These are phyloP conservation scores for Corythornis leucogaster DNA, from an alignment of 2,797 vertebrate genomes.

Conservation along the genomic window DNA sequence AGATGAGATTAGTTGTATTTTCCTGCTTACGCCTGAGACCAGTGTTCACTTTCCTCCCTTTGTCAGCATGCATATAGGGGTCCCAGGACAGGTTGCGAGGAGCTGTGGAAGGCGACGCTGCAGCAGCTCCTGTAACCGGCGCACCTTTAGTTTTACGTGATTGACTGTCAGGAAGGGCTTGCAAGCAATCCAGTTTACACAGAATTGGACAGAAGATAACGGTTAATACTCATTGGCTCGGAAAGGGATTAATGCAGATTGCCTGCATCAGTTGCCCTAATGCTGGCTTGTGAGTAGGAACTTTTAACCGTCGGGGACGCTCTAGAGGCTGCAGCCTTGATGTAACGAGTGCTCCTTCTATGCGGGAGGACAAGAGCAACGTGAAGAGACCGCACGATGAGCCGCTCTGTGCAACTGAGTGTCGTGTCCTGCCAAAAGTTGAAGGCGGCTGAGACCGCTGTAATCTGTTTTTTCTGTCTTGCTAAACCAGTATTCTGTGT, in stretches of 20 bases:
- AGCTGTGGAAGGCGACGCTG: fast-evolving
- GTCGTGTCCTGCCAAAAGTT: neutral
- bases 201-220: neutral
- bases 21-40: neutral
- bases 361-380: neutral
- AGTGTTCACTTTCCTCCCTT: neutral
- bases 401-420: neutral
- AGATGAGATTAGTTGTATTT: neutral
- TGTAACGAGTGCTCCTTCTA: neutral
- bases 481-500: neutral
- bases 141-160: neutral
- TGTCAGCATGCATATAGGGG: neutral
- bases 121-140: neutral
- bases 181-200: neutral
- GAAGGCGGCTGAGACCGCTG: slow-evolving; percentile 7
- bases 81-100: neutral
- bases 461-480: neutral
- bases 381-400: neutral
- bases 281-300: neutral
- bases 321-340: neutral
- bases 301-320: neutral
- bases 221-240: neutral
- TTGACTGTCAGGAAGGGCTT: neutral
- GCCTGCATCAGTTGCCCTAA: neutral
- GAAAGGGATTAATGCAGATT: neutral